Evolutionary conservation across 1,140 invertebrate genomes (phyloP).

Genomic region (Drosophila leontia): DNA sequence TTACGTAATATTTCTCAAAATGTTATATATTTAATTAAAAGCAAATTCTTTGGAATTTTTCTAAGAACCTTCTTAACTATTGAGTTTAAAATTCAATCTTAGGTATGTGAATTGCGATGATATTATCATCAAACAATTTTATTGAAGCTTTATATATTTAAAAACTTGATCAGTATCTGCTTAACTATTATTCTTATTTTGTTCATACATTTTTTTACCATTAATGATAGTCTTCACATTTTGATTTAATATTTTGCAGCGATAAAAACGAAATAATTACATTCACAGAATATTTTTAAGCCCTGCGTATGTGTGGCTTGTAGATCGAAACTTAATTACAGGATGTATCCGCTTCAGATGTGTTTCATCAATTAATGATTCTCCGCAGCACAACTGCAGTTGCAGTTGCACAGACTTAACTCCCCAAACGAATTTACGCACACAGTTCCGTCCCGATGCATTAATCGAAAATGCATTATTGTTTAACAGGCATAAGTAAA

Average conservation of each 20-base stretch:
- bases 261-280: neutral
- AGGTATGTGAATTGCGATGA: neutral
- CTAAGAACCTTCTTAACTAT: rapidly evolving
- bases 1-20: no score
- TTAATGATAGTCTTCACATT: neutral
- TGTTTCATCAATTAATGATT: slow-evolving; percentile 40
- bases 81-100: neutral
- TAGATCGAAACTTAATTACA: slow-evolving; percentile 26
- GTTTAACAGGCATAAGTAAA: slow-evolving; percentile 59
- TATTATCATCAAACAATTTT: neutral
- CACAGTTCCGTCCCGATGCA: slow-evolving; percentile 12
- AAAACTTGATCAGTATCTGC: rapidly evolving
- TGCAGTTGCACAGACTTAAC: neutral
- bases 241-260: neutral
- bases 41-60: neutral
- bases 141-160: neutral
- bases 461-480: slow-evolving; percentile 56
- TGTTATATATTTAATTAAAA: neutral
- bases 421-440: slow-evolving; percentile 3
- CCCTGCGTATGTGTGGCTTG: no score
- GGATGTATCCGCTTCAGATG: slow-evolving; percentile 16
- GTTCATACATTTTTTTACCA: neutral
- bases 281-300: neutral
- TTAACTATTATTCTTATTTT: neutral
- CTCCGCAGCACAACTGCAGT: slow-evolving; percentile 22